Evolutionary conservation across 2,113 vertebrate genomes (phyloP).

Genomic region (Gambusia holbrooki): DNA sequence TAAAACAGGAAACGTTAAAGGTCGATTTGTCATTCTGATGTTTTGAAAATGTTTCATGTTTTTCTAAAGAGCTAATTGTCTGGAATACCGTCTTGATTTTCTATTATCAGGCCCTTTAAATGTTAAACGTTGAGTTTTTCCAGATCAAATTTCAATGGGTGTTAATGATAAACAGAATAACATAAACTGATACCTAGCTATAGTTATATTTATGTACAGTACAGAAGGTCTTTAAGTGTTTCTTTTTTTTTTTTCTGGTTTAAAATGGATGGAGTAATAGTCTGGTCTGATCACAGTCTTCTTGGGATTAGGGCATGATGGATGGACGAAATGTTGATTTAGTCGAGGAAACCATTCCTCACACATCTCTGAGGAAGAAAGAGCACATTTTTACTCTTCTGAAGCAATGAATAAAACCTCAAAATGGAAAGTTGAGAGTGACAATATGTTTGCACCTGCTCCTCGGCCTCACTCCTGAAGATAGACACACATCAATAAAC

Average conservation of each 20-base stretch:
- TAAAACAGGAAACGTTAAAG: too few species aligned
- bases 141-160: background rate
- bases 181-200: background rate
- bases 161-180: too few species aligned
- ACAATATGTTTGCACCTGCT: constrained; percentile 48
- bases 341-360: background rate
- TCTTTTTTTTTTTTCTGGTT: background rate
- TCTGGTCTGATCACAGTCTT: constrained; percentile 22
- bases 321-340: constrained; percentile 53
- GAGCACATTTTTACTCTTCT: background rate
- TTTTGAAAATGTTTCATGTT: too few species aligned
- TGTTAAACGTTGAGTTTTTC: background rate
- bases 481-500: constrained; percentile 17
- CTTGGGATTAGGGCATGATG: constrained; percentile 4
- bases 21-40: too few species aligned
- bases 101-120: background rate
- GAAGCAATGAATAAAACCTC: constrained; percentile 30
- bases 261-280: background rate
- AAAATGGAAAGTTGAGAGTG: constrained; percentile 48
- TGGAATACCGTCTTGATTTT: background rate
- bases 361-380: background rate
- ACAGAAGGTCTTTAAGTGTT: background rate
- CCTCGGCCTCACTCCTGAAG: constrained; percentile 27
- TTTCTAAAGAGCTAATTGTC: too few species aligned
- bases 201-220: background rate